A percentile compares a stretch with the other conserved stretches of the same genome.
Conservation (phyloP, 2,797 vertebrate species). For the Melanotaenia trifasciata region DNA sequence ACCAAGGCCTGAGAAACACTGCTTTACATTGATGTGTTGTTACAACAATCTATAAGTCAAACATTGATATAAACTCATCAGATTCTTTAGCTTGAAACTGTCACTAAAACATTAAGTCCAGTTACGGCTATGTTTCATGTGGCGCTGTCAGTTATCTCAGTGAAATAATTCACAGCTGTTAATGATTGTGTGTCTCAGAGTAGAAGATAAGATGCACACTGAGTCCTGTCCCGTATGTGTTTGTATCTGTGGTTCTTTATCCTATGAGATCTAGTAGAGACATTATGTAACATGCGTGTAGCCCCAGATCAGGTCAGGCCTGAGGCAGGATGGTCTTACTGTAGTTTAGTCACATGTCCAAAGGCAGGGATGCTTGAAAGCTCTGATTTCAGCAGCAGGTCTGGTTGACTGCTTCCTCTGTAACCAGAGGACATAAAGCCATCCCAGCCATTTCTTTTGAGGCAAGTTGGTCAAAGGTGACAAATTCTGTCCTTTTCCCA, state of each 20-base stretch:
- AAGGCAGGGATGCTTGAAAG: constrained; percentile 3
- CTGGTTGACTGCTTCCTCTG: constrained; percentile 38
- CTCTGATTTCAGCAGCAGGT: constrained; percentile 12
- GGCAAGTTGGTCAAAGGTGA: too few relatives aligned
- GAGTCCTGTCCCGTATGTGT: constrained; percentile 2
- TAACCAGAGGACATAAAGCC: background rate
- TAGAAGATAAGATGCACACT: constrained; percentile 18
- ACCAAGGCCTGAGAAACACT: too few relatives aligned
- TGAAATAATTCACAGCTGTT: too few relatives aligned
- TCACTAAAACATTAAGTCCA: background rate
- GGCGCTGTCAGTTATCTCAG: too few relatives aligned
- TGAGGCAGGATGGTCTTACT: background rate
- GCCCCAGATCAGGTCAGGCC: constrained; percentile 25
- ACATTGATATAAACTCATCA: constrained; percentile 2
- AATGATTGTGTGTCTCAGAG: too few relatives aligned
- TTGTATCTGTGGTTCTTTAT: constrained; percentile 11
- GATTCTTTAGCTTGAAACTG: background rate
- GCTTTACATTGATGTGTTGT: background rate
- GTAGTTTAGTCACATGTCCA: constrained; percentile 10
- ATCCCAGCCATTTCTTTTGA: too few relatives aligned
- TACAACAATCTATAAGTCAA: constrained; percentile 2
- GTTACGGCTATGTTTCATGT: background rate
- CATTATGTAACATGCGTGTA: constrained; percentile 37
- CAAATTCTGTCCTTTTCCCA: too few relatives aligned
- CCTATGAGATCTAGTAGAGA: constrained; percentile 28